Conservation (phyloP, 37 sponge, comb jelly and placozoan genomes). For the Halichondria panicea region DNA sequence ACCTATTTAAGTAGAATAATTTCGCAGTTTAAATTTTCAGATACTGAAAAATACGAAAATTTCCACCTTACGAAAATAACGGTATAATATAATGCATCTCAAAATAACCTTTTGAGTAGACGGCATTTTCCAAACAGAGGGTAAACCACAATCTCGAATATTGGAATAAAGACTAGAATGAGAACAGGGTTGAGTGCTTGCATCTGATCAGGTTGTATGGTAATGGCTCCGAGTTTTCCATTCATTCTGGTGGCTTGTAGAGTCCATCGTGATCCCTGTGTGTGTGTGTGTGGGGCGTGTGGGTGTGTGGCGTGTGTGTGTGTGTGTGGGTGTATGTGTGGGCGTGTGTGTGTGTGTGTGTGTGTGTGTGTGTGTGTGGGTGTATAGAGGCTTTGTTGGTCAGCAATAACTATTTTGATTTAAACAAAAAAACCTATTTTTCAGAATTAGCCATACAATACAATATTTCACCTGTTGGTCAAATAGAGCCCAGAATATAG, state of each 20-base stretch:
- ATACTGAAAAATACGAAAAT: too few relatives aligned
- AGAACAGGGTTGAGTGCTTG: slow-evolving; percentile 93
- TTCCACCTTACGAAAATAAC: too few relatives aligned
- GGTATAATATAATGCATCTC: too few relatives aligned
- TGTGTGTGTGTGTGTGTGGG: too few relatives aligned
- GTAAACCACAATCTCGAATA: slow-evolving; percentile 91
- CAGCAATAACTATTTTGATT: too few relatives aligned
- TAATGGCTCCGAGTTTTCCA: slow-evolving; percentile 72
- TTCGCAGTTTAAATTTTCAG: too few relatives aligned
- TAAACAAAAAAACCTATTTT: too few relatives aligned
- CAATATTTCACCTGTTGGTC: slow-evolving; percentile 81
- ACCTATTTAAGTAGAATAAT: too few relatives aligned
- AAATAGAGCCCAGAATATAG: slow-evolving; percentile 97
- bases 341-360: background rate
- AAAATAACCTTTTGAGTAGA: slow-evolving; percentile 58
- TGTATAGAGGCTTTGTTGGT: too few relatives aligned
- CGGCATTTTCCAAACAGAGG: slow-evolving; percentile 72
- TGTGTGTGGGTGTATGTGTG: slow-evolving; percentile 3
- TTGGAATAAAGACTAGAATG: slow-evolving; percentile 90
- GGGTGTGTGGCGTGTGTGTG: background rate
- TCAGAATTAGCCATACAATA: background rate
- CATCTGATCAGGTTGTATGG: slow-evolving; percentile 88
- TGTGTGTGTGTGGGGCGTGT: slow-evolving; percentile 6
- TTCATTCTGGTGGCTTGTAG: slow-evolving; percentile 92
- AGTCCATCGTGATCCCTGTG: slow-evolving; percentile 93